Percentiles rank a stretch among this genome's conserved stretches.
These are phyloP conservation scores for Adrianichthys oophorus DNA, from an alignment of 2,797 vertebrate genomes.

Conservation along the genomic window DNA sequence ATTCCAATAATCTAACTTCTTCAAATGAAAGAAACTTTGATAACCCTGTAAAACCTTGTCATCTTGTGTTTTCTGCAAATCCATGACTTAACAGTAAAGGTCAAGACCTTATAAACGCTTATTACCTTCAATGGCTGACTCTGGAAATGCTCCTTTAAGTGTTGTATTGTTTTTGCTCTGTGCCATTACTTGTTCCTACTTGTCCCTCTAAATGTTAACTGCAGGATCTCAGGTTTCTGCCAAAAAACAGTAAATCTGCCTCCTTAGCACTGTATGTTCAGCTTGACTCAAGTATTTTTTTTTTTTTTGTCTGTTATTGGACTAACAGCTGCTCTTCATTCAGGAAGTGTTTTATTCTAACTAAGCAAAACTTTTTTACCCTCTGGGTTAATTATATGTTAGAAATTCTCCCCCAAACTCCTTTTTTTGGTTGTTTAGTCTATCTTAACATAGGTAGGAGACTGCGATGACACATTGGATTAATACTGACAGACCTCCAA, in stretches of 20 bases:
- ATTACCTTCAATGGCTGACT: constrained; percentile 2
- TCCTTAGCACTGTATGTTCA: constrained; percentile 4
- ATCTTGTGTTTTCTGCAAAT: constrained; percentile 25
- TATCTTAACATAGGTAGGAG: constrained; percentile 26
- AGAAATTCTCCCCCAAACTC: constrained; percentile 18
- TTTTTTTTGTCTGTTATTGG: constrained; percentile 12
- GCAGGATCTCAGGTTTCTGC: constrained; percentile 24
- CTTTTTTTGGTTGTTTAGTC: constrained; percentile 53
- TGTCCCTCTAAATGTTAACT: background rate
- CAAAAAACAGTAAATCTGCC: constrained; percentile 21
- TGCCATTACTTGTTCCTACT: background rate
- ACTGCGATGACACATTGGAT: constrained; percentile 18
- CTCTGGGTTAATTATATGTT: constrained; percentile 39
- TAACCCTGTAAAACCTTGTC: constrained; percentile 14
- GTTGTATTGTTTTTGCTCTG: constrained; percentile 20
- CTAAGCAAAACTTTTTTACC: constrained; percentile 2
- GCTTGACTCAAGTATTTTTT: constrained; percentile 27
- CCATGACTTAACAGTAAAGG: constrained; percentile 29
- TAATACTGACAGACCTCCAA: constrained; percentile 41
- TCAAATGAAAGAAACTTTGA: constrained; percentile 11
- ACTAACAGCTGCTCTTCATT: background rate
- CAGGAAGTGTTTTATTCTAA: constrained; percentile 22
- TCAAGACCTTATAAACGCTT: constrained; percentile 28
- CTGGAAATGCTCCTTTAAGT: constrained; percentile 23
- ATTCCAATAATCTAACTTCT: constrained; percentile 25